phyloP scores from a whole-genome alignment of 2,113 vertebrate species.

The Syngnathus scovelli region DNA sequence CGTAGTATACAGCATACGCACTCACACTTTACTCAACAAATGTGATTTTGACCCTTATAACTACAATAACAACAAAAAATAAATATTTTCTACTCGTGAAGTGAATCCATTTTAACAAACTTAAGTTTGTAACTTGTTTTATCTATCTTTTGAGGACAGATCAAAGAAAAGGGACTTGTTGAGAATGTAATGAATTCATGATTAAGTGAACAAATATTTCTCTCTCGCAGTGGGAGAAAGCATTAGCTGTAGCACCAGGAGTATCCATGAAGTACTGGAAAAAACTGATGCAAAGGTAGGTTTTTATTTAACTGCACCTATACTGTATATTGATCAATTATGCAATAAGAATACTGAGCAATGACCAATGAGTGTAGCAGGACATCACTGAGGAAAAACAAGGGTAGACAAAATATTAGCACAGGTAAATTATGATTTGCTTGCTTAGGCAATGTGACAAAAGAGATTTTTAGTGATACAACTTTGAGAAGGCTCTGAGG shows the following conservation, averaged over 20 bases:
- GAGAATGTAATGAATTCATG: neutral
- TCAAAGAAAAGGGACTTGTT: neutral
- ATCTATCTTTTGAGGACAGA: neutral
- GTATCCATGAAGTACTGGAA: conserved; percentile 99
- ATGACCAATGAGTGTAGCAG: neutral
- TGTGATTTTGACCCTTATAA: neutral
- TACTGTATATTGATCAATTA: neutral
- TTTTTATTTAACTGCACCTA: neutral
- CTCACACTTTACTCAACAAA: neutral
- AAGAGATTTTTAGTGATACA: too few species aligned
- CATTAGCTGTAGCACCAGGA: conserved; percentile 88
- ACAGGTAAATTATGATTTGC: neutral
- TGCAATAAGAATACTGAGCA: neutral
- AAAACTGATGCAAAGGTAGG: conserved; percentile 94
- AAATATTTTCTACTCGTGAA: neutral
- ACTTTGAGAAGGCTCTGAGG: too few species aligned
- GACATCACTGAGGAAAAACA: neutral
- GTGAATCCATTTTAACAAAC: neutral
- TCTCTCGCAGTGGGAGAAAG: conserved; percentile 89
- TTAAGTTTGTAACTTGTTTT: neutral
- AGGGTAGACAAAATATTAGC: neutral
- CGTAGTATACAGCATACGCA: neutral
- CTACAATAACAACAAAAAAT: neutral
- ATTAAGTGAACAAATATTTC: neutral
- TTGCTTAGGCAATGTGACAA: too few species aligned